phyloP scores from a whole-genome alignment of 2,888 invertebrate genomes.

The Rhabditoides inermis region DNA sequence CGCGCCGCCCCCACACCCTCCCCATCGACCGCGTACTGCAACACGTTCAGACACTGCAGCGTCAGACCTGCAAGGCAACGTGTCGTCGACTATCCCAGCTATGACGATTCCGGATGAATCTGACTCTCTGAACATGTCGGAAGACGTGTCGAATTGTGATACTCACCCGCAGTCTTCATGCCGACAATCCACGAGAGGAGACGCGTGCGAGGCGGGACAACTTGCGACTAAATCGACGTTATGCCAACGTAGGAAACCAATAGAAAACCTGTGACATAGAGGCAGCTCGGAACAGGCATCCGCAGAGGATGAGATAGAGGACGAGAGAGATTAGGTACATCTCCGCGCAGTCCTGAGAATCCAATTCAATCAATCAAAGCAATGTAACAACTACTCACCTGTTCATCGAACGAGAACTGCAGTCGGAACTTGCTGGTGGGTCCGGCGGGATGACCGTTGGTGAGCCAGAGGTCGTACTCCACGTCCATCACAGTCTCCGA shows the following conservation, averaged over 20 bases:
- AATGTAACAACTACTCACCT: constrained; percentile 36
- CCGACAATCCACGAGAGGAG: constrained; percentile 23
- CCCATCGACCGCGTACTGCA: constrained; percentile 83
- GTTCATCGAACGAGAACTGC: constrained; percentile 91
- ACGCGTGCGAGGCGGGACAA: too few relatives aligned
- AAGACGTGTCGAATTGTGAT: too few relatives aligned
- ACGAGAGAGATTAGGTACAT: constrained; percentile 65
- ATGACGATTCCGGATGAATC: too few relatives aligned
- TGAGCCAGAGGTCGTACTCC: constrained; percentile 85
- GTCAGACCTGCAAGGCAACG: too few relatives aligned
- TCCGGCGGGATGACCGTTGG: constrained; percentile 85
- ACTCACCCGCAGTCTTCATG: constrained; percentile 58
- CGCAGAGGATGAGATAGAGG: constrained; percentile 19
- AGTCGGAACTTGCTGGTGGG: constrained; percentile 72
- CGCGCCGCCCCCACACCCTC: constrained; percentile 73
- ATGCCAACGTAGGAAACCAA: background rate
- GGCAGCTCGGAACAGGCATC: constrained; percentile 19
- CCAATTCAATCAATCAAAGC: background rate
- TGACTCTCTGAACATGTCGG: too few relatives aligned
- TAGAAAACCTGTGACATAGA: background rate
- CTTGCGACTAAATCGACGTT: too few relatives aligned
- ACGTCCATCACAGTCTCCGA: constrained; percentile 54
- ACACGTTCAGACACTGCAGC: constrained; percentile 76
- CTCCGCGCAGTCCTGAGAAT: constrained; percentile 67
- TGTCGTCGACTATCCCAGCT: too few relatives aligned